phyloP scores from a whole-genome alignment of 1,140 invertebrate species.

The Colletes gigas region DNA sequence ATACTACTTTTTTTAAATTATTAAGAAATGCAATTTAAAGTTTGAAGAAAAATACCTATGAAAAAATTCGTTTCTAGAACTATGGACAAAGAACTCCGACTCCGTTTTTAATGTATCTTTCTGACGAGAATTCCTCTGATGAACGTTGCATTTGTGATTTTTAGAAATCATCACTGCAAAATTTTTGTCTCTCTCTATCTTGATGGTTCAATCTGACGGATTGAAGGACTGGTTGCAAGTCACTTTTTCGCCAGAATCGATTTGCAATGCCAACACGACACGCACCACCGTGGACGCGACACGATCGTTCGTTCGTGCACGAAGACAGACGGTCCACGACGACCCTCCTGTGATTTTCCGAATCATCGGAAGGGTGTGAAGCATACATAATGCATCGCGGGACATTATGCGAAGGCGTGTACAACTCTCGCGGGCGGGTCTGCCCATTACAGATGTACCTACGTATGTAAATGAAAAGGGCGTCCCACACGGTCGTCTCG shows the following conservation, averaged over 20 bases:
- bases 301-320: constrained; percentile 43
- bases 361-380: constrained; percentile 69
- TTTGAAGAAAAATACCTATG: no score
- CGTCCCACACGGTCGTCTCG: background rate
- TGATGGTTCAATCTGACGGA: constrained; percentile 50
- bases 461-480: constrained; percentile 59
- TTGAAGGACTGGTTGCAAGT: constrained; percentile 18
- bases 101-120: no score
- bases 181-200: background rate
- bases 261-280: constrained; percentile 32
- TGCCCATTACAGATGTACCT: constrained; percentile 60
- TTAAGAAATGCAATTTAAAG: no score
- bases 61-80: no score
- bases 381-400: constrained; percentile 66
- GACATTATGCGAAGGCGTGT: constrained; percentile 68
- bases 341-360: constrained; percentile 64
- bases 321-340: constrained; percentile 45
- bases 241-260: constrained; percentile 54
- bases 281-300: constrained; percentile 23
- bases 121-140: no score
- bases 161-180: no score
- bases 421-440: constrained; percentile 44
- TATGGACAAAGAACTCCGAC: no score
- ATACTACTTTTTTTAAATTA: no score
- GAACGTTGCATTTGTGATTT: no score